These are phyloP conservation scores for Lacerta agilis DNA, from an alignment of 2,797 vertebrate species.

Conservation along the genomic window DNA sequence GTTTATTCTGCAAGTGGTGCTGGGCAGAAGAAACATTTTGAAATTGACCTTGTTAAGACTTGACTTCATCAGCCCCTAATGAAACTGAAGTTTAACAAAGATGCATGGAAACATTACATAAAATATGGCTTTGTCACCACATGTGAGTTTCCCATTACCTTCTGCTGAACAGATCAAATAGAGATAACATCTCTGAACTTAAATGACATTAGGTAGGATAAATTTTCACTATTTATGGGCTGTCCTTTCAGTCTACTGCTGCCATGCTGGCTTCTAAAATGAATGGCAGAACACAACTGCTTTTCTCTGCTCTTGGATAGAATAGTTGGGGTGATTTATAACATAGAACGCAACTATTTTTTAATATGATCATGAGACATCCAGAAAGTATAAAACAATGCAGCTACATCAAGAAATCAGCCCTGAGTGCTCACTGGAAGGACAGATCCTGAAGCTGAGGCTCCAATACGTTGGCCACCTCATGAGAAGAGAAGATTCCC, in stretches of 20 bases:
- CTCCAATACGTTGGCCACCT: no score
- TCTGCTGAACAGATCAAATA: not conserved
- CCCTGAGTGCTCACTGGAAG: no score
- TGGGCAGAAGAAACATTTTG: not conserved
- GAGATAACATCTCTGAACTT: not conserved
- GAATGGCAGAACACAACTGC: not conserved
- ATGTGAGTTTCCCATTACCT: not conserved
- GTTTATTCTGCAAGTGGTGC: not conserved
- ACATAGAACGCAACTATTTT: no score
- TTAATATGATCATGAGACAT: no score
- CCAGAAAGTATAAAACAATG: no score
- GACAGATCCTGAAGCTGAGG: no score
- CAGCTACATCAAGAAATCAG: no score
- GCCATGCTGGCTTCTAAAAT: not conserved
- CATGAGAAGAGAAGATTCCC: no score
- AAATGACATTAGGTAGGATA: not conserved
- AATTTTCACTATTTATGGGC: not conserved
- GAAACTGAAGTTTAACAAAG: not conserved
- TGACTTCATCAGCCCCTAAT: not conserved
- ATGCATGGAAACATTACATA: not conserved
- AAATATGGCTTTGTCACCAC: not conserved
- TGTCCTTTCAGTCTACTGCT: not conserved
- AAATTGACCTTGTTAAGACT: not conserved
- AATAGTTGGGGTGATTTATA: not conserved
- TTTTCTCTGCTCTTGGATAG: not conserved